A percentile compares a stretch with the other conserved stretches of the same genome.
Conservation (phyloP, 1,140 invertebrate genomes). For the Ceratina calcarata region DNA sequence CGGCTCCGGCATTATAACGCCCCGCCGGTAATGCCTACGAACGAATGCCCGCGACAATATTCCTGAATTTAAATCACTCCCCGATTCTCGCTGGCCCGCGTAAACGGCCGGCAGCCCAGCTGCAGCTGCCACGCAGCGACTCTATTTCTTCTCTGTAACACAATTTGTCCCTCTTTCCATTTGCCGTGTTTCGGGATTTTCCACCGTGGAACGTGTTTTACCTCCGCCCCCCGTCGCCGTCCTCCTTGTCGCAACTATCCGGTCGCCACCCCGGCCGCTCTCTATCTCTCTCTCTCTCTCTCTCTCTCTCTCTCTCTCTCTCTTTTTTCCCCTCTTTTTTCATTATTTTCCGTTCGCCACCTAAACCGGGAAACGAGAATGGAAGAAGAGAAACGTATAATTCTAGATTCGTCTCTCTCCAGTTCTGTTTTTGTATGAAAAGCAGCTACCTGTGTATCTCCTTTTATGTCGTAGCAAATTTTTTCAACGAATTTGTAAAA, state of each 20-base stretch:
- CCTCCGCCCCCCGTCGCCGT: neutral
- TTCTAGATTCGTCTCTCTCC: too few species aligned
- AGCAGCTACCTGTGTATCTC: too few species aligned
- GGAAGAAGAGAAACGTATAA: neutral
- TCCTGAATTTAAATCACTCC: constrained; percentile 47
- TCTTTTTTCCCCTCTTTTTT: neutral
- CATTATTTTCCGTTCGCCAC: neutral
- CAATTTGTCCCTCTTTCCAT: constrained; percentile 39
- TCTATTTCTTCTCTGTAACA: constrained; percentile 46
- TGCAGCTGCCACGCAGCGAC: constrained; percentile 33
- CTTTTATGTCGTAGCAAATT: too few species aligned
- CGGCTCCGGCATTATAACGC: constrained; percentile 22
- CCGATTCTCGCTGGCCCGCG: constrained; percentile 33
- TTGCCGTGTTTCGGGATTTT: constrained; percentile 39
- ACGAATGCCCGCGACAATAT: constrained; percentile 29
- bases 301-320: neutral
- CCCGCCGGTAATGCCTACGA: constrained; percentile 6
- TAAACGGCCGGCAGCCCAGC: constrained; percentile 25
- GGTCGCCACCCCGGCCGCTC: neutral
- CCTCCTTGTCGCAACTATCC: neutral
- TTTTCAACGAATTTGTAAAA: too few species aligned
- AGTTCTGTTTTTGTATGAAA: too few species aligned
- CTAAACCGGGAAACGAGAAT: neutral
- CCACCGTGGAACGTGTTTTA: constrained; percentile 23
- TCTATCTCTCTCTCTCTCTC: too few species aligned